Base-by-base conservation (phyloP, 2,113 vertebrate species). In the Paramormyrops kingsleyae region DNA sequence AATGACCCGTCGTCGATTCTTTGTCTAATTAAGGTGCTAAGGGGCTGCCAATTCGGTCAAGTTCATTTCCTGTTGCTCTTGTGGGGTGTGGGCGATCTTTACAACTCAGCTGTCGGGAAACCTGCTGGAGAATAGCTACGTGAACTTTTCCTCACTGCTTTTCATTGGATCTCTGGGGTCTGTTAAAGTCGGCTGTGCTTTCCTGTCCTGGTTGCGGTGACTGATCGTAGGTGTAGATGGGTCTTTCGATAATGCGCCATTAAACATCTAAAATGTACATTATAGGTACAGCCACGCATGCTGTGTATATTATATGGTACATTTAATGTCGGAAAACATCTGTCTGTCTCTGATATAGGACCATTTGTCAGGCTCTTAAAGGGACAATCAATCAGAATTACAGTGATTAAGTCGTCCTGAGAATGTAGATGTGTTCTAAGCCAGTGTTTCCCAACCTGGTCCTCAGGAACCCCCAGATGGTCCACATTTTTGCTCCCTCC, bases 61-160 rank as follows among this genome's bases (percentile, higher is more conserved):
- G 56, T 50, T 88, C 21, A 88, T 88, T 62, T 88, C 87, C 87
- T 66, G 56, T 66, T 66, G 53, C 56, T 39, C 39, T 66, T 35
- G 3, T 59, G 4, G 56, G 87, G 13, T 88, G 47, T 1, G 3
- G 15, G 39, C n/a, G 39, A 59, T 52, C 27, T 31, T 24, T 52
- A 31, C 35, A 59, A 8, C 27, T 27, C n/a, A 31, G 31, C 47
- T 88, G 27, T 59, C 15, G 7, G 31, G 17, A 56, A 5, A 1
- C 21, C n/a, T 31, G 44, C 84, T 35, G 66, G 10, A 46, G 42
- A 44, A 44, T 47, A 46, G 3, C 42, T 9, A 24, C 17, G 2
- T 21, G 19, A 46, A 24, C 7, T 5, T 46, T 3, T 17, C 46
- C 5, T 87, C 47, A 0, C 47, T 35, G 84, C 84, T 27, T 87